These are phyloP conservation scores for Phymorhynchus buccinoides DNA, from an alignment of 1,140 invertebrate species.

Conservation along the genomic window DNA sequence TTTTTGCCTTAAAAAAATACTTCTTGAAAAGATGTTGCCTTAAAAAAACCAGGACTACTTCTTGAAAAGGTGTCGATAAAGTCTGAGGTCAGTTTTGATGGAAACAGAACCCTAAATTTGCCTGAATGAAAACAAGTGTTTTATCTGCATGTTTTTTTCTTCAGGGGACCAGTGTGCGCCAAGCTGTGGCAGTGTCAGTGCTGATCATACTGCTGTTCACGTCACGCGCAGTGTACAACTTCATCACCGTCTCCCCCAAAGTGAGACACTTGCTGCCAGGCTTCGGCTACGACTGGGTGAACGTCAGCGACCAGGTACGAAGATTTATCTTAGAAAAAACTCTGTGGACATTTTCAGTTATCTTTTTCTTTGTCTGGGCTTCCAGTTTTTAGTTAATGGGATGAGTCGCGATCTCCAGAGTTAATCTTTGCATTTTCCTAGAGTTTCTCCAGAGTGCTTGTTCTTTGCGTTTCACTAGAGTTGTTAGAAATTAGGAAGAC, in stretches of 20 bases:
- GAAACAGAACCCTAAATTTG: too few relatives aligned
- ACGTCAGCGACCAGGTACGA: constrained; percentile 72
- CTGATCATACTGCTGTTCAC: constrained; percentile 68
- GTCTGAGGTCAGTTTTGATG: too few relatives aligned
- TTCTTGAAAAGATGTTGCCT: too few relatives aligned
- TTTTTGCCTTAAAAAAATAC: too few relatives aligned
- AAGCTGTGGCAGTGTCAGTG: constrained; percentile 65
- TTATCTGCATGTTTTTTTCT: background rate
- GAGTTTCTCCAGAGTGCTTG: too few relatives aligned
- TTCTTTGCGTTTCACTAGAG: too few relatives aligned
- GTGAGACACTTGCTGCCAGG: constrained; percentile 57
- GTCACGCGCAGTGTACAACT: constrained; percentile 71
- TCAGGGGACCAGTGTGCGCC: constrained; percentile 70
- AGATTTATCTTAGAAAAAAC: background rate
- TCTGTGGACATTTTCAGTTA: constrained; percentile 3
- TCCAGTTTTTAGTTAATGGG: background rate
- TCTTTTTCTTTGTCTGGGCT: background rate
- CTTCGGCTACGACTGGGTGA: constrained; percentile 73
- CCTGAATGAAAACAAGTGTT: too few relatives aligned
- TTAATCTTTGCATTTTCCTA: too few relatives aligned
- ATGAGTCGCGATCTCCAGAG: background rate
- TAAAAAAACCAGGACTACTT: too few relatives aligned
- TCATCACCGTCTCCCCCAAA: constrained; percentile 63
- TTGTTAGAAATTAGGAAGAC: too few relatives aligned
- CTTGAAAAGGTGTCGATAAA: too few relatives aligned